phyloP scores from a whole-genome alignment of 2,888 invertebrate genomes.

The Aspidiotus rigidus region DNA sequence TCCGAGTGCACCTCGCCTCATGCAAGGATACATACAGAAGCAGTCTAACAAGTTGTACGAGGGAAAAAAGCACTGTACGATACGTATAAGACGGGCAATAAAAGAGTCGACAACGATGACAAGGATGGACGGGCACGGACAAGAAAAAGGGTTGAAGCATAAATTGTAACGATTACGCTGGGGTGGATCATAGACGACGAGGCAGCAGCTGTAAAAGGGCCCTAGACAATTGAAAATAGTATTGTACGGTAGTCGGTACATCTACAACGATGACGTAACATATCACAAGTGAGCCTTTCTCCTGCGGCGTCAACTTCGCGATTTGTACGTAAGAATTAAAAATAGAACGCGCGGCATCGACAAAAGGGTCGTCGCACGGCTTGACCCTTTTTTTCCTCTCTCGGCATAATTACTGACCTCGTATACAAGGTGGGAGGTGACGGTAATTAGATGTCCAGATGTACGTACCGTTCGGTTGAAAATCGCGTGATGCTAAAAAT shows the following conservation, averaged over 20 bases:
- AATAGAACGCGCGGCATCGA: neutral
- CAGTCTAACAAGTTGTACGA: too few species aligned
- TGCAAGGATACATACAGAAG: too few species aligned
- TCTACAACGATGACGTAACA: slow-evolving; percentile 18
- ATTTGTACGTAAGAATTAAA: slow-evolving; percentile 12
- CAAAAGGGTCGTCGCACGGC: neutral
- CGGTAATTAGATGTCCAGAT: too few species aligned
- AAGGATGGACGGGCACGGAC: slow-evolving; percentile 14
- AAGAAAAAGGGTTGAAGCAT: slow-evolving; percentile 22
- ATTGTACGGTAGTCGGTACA: neutral
- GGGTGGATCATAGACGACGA: slow-evolving; percentile 16
- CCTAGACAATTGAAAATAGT: too few species aligned
- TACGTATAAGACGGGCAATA: too few species aligned
- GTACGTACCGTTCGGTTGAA: too few species aligned
- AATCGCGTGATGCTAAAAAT: too few species aligned
- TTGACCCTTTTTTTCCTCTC: slow-evolving; percentile 1
- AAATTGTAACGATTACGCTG: slow-evolving; percentile 26
- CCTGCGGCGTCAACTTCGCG: slow-evolving; percentile 17
- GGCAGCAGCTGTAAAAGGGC: slow-evolving; percentile 16
- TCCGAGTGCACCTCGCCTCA: too few species aligned
- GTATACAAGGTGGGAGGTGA: too few species aligned
- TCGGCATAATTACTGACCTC: slow-evolving; percentile 1
- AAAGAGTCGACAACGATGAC: slow-evolving; percentile 16
- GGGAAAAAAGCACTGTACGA: too few species aligned
- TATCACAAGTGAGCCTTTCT: slow-evolving; percentile 5